phyloP scores from a whole-genome alignment of 2,888 invertebrate species.

The Iphiclides podalirius region DNA sequence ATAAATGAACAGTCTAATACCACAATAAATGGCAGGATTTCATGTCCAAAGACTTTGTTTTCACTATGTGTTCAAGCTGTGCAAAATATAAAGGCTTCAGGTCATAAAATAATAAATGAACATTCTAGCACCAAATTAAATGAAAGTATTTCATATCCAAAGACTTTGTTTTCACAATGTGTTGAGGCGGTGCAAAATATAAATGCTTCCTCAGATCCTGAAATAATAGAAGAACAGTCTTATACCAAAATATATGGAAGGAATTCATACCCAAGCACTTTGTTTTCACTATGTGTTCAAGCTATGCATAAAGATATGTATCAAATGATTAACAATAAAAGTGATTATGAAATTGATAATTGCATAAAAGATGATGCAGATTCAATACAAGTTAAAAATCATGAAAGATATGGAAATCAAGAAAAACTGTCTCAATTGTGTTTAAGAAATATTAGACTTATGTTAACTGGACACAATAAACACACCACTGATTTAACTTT shows the following conservation, averaged over 20 bases:
- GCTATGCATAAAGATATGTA: background rate
- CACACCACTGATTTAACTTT: background rate
- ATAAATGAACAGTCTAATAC: slow-evolving; percentile 10
- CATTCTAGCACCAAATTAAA: slow-evolving; percentile 5
- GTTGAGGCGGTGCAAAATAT: no score
- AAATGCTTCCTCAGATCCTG: no score
- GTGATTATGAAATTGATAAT: background rate
- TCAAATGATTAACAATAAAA: slow-evolving; percentile 8
- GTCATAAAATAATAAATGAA: no score
- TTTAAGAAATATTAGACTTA: slow-evolving; percentile 10
- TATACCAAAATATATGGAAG: no score
- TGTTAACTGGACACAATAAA: background rate
- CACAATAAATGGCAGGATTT: background rate
- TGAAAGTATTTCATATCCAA: slow-evolving; percentile 7
- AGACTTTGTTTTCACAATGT: no score
- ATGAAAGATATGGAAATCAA: no score
- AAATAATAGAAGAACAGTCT: background rate
- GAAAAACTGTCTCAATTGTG: slow-evolving; percentile 1
- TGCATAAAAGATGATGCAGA: background rate
- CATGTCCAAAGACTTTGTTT: slow-evolving; percentile 30
- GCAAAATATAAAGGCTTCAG: slow-evolving; percentile 16
- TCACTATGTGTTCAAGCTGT: slow-evolving; percentile 32
- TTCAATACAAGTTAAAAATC: no score
- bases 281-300: slow-evolving; percentile 4
- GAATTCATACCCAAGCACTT: slow-evolving; percentile 1